Evolutionary conservation across 1,140 invertebrate genomes (phyloP).

Genomic region (Scylla paramamosain): DNA sequence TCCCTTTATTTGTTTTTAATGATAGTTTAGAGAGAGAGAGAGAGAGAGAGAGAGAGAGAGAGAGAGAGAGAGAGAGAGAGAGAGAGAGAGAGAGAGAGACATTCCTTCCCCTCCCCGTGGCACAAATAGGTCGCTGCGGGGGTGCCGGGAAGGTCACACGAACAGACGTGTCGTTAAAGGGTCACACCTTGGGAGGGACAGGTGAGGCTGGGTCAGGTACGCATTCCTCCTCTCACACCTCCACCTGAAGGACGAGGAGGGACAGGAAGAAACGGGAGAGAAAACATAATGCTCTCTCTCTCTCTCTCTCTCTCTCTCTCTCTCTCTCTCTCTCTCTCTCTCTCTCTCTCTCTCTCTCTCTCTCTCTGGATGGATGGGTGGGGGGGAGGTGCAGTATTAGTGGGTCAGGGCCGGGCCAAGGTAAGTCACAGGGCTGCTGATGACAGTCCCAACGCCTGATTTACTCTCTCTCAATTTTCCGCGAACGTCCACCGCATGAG

Average conservation of each 20-base stretch:
- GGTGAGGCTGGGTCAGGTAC: neutral
- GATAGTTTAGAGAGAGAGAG: neutral
- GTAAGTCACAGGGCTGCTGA: neutral
- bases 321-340: neutral
- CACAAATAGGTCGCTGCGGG: neutral
- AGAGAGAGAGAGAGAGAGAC: neutral
- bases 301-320: neutral
- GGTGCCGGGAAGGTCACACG: neutral
- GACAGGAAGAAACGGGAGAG: neutral
- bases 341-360: conserved; percentile 11
- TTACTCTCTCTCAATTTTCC: conserved; percentile 23
- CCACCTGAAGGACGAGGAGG: too few species aligned
- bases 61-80: neutral
- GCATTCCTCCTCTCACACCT: too few species aligned
- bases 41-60: neutral
- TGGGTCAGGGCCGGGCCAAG: neutral
- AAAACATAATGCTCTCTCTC: neutral
- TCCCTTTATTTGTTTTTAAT: too few species aligned
- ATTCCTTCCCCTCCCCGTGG: neutral
- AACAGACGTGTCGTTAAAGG: neutral
- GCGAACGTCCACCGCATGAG: neutral
- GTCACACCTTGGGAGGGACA: neutral
- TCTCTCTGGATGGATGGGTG: neutral
- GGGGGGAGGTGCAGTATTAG: neutral
- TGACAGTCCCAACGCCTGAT: neutral